Evolutionary conservation across 2,888 invertebrate genomes (phyloP), one percentile per base, ranked within the genome.

Genomic region (Uloborus plumipes): DNA sequence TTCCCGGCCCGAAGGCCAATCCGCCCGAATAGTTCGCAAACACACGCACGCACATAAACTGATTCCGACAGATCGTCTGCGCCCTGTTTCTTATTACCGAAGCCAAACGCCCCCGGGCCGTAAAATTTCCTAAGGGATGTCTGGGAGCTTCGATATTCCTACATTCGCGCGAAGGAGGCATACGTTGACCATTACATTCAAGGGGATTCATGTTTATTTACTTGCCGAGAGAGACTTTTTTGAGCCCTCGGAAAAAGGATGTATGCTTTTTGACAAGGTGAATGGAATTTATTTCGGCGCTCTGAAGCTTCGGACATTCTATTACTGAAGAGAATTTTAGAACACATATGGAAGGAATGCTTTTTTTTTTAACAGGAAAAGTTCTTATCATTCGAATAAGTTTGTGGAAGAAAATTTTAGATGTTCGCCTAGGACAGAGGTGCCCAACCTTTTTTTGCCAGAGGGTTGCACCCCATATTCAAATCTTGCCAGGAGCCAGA

Each of bases 41-140:
- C 50, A 16, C 66, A 66, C 16, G 16, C 16, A 51, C 51, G 39
- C 18, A 47, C 47, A 39, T 55, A 55, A 55, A 20, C 55, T 55
- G 55, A 55, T 55, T 55, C 55, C 16, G 20, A 39, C 39, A 39
- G 39, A 39, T 39, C 20, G 55, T n/a, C 55, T 55, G n/a, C 55
- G 55, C 55, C 20, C 20, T 20, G 20, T 16, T 55, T 20, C 55
- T 20, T 55, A 20, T 55, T 55, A 55, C 18, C 55, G 31, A 51
- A 58, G 16, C 49, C 16, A 14, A 22, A 26, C 49, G 49, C 64
- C 71, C 47, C 14, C 31, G 50, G 77, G 77, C 78, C 31, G 47
- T 58, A 39, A 78, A 78, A 78, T 78, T 72, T 59, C 72, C 65
- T 31, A 49, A 26, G 71, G 58, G 76, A 77, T 47, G 59, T 59